Percentiles rank a stretch among this genome's conserved stretches.
Evolutionary conservation across 1,140 invertebrate genomes (phyloP).

Genomic region (Drosophila neocordata): DNA sequence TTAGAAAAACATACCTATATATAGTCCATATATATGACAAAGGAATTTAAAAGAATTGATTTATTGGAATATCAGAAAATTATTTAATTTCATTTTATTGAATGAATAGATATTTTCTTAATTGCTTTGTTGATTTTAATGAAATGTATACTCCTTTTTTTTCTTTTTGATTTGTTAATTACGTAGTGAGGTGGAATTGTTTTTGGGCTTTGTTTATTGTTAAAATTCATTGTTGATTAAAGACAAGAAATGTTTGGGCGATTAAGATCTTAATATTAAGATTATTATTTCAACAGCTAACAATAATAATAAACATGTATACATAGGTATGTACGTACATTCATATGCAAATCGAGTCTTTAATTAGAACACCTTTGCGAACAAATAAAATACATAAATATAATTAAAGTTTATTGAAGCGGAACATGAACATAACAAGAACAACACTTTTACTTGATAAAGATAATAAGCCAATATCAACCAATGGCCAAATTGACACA

Average conservation of each 20-base stretch:
- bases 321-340: no score
- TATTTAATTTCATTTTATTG: no score
- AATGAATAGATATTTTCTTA: neutral
- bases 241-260: neutral
- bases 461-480: no score
- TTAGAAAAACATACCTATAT: no score
- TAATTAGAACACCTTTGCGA: neutral
- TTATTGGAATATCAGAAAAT: no score
- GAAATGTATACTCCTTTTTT: neutral
- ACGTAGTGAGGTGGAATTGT: neutral
- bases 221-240: neutral
- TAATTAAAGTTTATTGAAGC: neutral
- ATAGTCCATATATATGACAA: no score
- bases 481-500: no score
- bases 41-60: no score
- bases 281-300: neutral
- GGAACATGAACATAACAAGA: no score
- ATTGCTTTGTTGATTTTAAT: neutral
- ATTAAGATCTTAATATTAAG: constrained; percentile 5
- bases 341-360: neutral
- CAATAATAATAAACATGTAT: constrained; percentile 1
- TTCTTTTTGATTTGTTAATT: neutral
- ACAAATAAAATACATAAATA: neutral
- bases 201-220: neutral
- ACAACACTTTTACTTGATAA: no score